Conservation (phyloP, 1,140 invertebrate genomes). For the Dendroctonus ponderosae region DNA sequence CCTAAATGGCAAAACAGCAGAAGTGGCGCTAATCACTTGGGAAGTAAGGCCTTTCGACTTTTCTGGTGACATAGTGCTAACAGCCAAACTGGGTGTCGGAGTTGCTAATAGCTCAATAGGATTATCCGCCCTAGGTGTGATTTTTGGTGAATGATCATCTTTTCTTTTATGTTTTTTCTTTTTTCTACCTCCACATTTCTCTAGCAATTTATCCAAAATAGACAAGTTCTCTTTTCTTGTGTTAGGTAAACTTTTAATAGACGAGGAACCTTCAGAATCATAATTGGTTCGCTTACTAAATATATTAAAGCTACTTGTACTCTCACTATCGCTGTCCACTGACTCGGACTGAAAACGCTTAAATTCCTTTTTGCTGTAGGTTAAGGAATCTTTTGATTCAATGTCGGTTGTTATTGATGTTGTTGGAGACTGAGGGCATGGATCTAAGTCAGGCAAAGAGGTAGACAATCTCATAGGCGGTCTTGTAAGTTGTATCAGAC, state of each 20-base stretch:
- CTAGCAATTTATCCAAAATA: constrained; percentile 63
- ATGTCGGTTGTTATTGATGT: constrained; percentile 57
- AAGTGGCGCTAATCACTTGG: constrained; percentile 55
- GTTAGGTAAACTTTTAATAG: constrained; percentile 43
- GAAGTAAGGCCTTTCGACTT: constrained; percentile 55
- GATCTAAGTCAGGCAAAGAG: constrained; percentile 73
- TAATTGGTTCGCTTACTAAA: constrained; percentile 60
- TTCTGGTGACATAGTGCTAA: constrained; percentile 50
- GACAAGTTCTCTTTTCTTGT: constrained; percentile 57
- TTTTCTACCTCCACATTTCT: constrained; percentile 62
- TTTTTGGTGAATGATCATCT: constrained; percentile 54
- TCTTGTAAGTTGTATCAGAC: constrained; percentile 72
- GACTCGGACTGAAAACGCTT: constrained; percentile 52
- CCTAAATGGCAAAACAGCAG: constrained; percentile 61
- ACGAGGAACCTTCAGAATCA: constrained; percentile 65
- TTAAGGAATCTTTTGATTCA: constrained; percentile 43
- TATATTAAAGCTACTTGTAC: constrained; percentile 61
- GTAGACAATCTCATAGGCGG: constrained; percentile 63
- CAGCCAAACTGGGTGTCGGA: constrained; percentile 56
- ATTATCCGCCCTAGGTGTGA: constrained; percentile 57
- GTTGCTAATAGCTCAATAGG: constrained; percentile 60
- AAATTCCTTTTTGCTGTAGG: constrained; percentile 17
- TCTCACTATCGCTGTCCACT: constrained; percentile 65
- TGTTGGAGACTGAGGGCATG: constrained; percentile 62
- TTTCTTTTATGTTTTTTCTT: constrained; percentile 57